A percentile compares a stretch with the other conserved stretches of the same genome.
phyloP scores from a whole-genome alignment of 2,113 vertebrate species.

The Leucoraja erinaceus region DNA sequence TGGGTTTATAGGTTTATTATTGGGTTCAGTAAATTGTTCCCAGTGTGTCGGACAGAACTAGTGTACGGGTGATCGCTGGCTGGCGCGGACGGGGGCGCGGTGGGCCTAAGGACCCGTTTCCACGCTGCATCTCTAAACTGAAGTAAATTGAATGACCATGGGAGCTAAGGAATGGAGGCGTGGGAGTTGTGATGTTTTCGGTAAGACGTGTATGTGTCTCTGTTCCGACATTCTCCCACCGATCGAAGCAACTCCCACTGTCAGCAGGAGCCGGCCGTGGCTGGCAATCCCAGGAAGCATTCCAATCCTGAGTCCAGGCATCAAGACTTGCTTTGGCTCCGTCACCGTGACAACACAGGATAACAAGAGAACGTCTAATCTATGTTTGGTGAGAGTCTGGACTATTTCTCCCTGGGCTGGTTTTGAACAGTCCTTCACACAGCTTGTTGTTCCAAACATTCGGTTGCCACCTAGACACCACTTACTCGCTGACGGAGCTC shows the following conservation, averaged over 20 bases:
- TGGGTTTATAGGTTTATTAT: too few species aligned
- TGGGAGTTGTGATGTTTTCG: too few species aligned
- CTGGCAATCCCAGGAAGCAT: background rate
- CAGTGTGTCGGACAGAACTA: too few species aligned
- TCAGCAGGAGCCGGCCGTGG: too few species aligned
- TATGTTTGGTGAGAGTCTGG: background rate
- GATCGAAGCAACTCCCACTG: background rate
- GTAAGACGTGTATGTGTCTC: too few species aligned
- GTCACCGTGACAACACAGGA: background rate
- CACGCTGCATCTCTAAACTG: too few species aligned
- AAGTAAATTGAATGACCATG: too few species aligned
- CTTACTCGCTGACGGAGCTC: background rate
- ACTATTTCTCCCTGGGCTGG: background rate
- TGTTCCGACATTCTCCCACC: background rate
- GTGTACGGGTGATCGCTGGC: too few species aligned
- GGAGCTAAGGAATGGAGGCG: too few species aligned
- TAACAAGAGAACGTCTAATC: background rate
- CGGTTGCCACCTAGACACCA: background rate
- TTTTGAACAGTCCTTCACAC: background rate
- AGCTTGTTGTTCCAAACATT: background rate
- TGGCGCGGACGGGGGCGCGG: too few species aligned
- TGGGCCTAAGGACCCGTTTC: too few species aligned
- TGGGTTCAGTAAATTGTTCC: too few species aligned
- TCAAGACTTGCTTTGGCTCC: background rate
- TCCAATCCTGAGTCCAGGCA: background rate